Conservation (phyloP, 92 coral and sea anemone genomes). For the Actinostola sp. region DNA sequence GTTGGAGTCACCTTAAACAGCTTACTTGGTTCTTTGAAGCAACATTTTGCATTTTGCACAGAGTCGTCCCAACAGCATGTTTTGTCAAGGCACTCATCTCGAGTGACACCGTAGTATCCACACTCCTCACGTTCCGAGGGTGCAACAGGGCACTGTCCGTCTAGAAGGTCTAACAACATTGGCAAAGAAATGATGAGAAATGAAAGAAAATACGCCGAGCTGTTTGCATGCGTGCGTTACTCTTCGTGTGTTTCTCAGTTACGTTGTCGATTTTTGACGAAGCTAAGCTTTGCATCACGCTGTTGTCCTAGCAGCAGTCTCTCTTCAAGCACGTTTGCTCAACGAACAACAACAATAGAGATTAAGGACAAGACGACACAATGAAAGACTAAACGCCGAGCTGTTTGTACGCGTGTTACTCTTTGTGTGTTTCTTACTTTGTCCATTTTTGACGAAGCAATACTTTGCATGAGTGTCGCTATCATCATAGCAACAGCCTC, state of each 20-base stretch:
- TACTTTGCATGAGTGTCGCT: constrained; percentile 4
- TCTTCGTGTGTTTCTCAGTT: too few relatives aligned
- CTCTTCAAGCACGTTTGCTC: background rate
- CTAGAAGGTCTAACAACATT: constrained; percentile 33
- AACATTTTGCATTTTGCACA: constrained; percentile 34
- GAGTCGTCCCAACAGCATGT: constrained; percentile 59
- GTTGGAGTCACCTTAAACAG: background rate
- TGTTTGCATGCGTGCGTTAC: too few relatives aligned
- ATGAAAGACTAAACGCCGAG: too few relatives aligned
- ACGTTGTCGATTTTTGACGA: too few relatives aligned
- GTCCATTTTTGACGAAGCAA: constrained; percentile 22
- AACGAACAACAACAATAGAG: background rate
- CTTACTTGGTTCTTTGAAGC: constrained; percentile 65
- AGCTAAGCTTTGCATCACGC: too few relatives aligned
- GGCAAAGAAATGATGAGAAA: too few relatives aligned
- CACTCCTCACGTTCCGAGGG: constrained; percentile 67
- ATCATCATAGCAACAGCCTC: constrained; percentile 24
- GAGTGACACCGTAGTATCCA: constrained; percentile 45
- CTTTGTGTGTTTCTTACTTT: constrained; percentile 1
- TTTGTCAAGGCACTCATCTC: constrained; percentile 32
- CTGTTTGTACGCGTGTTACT: too few relatives aligned
- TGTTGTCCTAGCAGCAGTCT: too few relatives aligned
- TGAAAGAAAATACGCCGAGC: too few relatives aligned
- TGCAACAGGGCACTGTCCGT: constrained; percentile 60
- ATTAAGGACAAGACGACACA: too few relatives aligned